These are phyloP conservation scores for Gymnogyps californianus DNA, from an alignment of 2,113 vertebrate genomes.

Conservation along the genomic window DNA sequence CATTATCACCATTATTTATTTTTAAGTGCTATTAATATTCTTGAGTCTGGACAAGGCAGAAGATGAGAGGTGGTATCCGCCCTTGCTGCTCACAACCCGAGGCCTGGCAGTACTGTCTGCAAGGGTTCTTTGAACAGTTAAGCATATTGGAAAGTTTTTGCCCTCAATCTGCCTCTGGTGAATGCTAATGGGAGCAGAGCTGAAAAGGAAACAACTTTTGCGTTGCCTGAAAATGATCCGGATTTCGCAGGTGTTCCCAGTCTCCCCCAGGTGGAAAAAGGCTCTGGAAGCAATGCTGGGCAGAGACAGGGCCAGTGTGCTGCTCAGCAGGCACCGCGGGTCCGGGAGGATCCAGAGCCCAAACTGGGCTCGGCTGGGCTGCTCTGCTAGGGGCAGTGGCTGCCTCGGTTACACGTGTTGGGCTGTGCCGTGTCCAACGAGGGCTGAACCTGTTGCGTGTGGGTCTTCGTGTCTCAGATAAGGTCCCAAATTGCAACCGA, in stretches of 20 bases:
- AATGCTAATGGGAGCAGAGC: not conserved
- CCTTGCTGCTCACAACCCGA: not conserved
- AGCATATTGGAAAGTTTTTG: not conserved
- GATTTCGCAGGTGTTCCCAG: not conserved
- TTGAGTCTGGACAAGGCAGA: not conserved
- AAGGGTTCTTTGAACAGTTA: not conserved
- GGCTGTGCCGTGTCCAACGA: rapidly evolving
- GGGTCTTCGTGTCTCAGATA: not conserved
- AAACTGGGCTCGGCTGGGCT: not conserved
- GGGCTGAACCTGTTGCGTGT: rapidly evolving
- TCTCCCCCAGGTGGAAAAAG: not conserved
- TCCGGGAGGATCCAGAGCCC: not conserved
- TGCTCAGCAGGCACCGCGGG: too few species aligned
- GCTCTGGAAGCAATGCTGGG: not conserved
- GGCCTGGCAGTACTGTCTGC: not conserved
- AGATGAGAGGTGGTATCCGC: constrained; percentile 1
- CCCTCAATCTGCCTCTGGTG: not conserved
- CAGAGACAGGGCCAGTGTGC: not conserved
- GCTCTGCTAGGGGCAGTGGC: not conserved
- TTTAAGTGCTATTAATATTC: constrained; percentile 68
- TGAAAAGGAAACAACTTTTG: not conserved
- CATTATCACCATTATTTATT: constrained; percentile 63
- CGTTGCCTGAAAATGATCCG: not conserved
- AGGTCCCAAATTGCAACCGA: not conserved
- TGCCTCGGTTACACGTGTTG: not conserved